These are phyloP conservation scores for Urophycis tenuis DNA, from an alignment of 2,797 vertebrate species.

Conservation along the genomic window DNA sequence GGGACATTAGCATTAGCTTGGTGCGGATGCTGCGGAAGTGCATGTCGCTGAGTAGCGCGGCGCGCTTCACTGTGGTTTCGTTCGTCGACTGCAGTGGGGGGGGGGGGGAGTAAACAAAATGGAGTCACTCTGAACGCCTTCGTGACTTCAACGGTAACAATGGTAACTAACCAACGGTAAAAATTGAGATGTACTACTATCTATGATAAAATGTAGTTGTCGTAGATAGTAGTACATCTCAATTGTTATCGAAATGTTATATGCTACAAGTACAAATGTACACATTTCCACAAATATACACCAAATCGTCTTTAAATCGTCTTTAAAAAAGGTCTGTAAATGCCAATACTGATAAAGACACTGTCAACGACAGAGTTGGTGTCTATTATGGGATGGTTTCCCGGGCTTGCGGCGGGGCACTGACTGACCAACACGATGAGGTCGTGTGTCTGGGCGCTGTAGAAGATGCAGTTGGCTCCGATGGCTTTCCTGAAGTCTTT, in stretches of 20 bases:
- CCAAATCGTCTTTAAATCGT: not conserved
- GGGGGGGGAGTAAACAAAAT: not conserved
- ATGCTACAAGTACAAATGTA: not conserved
- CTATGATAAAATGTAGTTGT: not conserved
- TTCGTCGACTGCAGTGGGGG: conserved; percentile 74
- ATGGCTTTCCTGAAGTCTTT: conserved; percentile 94
- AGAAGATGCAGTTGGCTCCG: conserved; percentile 87
- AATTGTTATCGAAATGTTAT: not conserved
- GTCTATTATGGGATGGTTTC: not conserved
- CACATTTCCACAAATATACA: too few relatives aligned
- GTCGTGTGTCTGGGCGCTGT: conserved; percentile 75
- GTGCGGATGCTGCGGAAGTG: conserved; percentile 90
- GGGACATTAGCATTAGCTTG: conserved; percentile 86
- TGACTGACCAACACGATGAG: conserved; percentile 85
- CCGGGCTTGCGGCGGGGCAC: too few relatives aligned
- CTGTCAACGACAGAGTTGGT: not conserved
- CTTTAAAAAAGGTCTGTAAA: too few relatives aligned
- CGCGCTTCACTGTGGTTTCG: conserved; percentile 83
- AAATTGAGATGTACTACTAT: too few relatives aligned
- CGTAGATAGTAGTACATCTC: not conserved
- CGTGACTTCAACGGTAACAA: not conserved
- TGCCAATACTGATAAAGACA: too few relatives aligned
- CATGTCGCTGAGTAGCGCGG: conserved; percentile 84
- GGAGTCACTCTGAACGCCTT: not conserved
- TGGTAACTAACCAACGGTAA: too few relatives aligned